phyloP scores from a whole-genome alignment of 1,140 invertebrate genomes.

The Drosophila pectinifera region DNA sequence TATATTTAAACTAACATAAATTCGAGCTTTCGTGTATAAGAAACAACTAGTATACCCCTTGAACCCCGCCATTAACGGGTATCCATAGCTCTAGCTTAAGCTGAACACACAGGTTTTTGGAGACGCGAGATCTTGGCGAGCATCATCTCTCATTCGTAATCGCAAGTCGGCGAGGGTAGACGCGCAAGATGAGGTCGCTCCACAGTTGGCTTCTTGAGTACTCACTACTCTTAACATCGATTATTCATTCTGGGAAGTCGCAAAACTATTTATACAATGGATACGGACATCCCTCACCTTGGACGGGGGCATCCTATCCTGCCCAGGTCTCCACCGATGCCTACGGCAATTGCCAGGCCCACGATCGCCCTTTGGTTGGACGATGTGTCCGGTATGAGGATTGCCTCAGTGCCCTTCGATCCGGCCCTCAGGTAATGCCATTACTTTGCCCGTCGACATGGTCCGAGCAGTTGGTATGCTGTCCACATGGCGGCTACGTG shows the following conservation, averaged over 20 bases:
- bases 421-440: conserved; percentile 22
- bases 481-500: conserved; percentile 53
- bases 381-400: conserved; percentile 38
- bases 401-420: conserved; percentile 41
- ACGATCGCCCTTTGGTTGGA: conserved; percentile 42
- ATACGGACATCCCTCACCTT: background rate
- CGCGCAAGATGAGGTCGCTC: conserved; percentile 13
- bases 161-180: conserved; percentile 7
- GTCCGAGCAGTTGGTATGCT: conserved; percentile 47
- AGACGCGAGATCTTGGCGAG: background rate
- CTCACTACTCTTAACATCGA: background rate
- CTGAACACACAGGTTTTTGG: conserved; percentile 7
- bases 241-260: background rate
- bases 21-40: too few species aligned
- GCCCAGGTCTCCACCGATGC: conserved; percentile 22
- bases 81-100: background rate
- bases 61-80: background rate
- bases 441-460: conserved; percentile 15
- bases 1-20: background rate
- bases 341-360: conserved; percentile 52
- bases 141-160: conserved; percentile 20
- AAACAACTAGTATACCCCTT: background rate
- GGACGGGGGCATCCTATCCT: background rate
- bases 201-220: conserved; percentile 7
- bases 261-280: background rate